Conservation (phyloP, 2,113 vertebrate genomes). For the Mirza zaza region DNA sequence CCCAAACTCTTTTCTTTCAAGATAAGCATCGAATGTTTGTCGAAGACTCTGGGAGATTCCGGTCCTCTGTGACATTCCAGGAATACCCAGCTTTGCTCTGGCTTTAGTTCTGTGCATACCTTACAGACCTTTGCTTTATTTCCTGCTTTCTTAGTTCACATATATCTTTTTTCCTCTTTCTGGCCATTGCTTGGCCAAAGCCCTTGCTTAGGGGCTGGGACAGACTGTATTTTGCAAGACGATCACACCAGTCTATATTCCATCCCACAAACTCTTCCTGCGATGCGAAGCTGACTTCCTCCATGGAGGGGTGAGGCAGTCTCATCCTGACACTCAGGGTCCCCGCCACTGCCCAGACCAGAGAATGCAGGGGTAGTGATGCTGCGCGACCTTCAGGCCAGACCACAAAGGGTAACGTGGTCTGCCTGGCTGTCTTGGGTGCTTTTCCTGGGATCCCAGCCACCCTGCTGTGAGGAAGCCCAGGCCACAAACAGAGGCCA, state of each 20-base stretch:
- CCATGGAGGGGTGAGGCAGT: rapidly evolving
- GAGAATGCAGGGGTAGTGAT: not conserved
- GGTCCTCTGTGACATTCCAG: too few relatives aligned
- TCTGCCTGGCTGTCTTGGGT: not conserved
- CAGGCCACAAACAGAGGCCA: not conserved
- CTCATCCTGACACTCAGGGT: too few relatives aligned
- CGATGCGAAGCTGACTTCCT: not conserved
- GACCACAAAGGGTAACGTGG: not conserved
- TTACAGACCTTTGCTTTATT: not conserved
- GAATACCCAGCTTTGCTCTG: too few relatives aligned
- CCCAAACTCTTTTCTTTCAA: not conserved
- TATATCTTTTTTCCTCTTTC: not conserved
- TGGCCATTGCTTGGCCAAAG: not conserved
- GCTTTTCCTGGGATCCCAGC: not conserved
- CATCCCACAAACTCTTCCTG: rapidly evolving
- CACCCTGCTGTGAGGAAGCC: not conserved
- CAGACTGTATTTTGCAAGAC: not conserved
- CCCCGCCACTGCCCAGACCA: not conserved
- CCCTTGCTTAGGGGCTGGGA: not conserved
- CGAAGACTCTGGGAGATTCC: not conserved
- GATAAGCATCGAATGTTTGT: not conserved
- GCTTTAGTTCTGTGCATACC: too few relatives aligned
- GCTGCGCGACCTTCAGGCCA: not conserved
- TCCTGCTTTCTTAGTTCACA: not conserved
- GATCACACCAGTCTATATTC: not conserved